Base-by-base conservation (phyloP, 2,888 invertebrate genomes). In the Oligia fasciuncula region DNA sequence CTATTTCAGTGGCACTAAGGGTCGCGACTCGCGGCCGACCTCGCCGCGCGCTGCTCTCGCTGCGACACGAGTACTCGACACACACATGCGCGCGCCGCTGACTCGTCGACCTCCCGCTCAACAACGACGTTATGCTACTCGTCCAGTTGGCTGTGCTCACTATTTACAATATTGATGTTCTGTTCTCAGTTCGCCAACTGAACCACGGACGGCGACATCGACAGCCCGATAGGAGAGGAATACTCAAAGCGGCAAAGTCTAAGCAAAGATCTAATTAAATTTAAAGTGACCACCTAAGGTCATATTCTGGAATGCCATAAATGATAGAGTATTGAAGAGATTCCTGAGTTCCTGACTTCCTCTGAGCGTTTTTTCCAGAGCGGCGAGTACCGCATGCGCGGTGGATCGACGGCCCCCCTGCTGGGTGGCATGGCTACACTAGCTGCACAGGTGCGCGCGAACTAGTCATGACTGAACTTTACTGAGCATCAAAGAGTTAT, bases 1-100 rank as follows among this genome's bases (percentile, higher is more conserved):
- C 76, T 83, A 85, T 83, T 83, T 85, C 66, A 76, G 84, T 81
- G 77, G 69, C 76, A 76, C 66, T 76, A 60, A 84, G 85, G 83
- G 83, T 80, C 77, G 81, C 84, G 74, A 77, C 68, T 80, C 77
- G 81, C 84, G 74, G 78, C 68, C 78, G 78, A n/a, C 62, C 73
- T 70, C 83, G 60, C 11, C n/a, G 49, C 23, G 23, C 6, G 3
- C n/a, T 60, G n/a, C 76, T 2, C 29, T 13, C 57, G 23, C 73
- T 35, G 43, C 79, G 46, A 40, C 9, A 43, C 43, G 57, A 46
- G 6, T 35, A 29, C 49, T n/a, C 35, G n/a, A 29, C 46, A 14
- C 62, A 57, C 74, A 65, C 65, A n/a, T 46, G 23, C 65, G 70
- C 60, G 40, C 67, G 40, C 51, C 71, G 72, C 68, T 3, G 60